Base-by-base conservation (phyloP, 1,140 invertebrate species). In the Andrena cerasifolii region DNA sequence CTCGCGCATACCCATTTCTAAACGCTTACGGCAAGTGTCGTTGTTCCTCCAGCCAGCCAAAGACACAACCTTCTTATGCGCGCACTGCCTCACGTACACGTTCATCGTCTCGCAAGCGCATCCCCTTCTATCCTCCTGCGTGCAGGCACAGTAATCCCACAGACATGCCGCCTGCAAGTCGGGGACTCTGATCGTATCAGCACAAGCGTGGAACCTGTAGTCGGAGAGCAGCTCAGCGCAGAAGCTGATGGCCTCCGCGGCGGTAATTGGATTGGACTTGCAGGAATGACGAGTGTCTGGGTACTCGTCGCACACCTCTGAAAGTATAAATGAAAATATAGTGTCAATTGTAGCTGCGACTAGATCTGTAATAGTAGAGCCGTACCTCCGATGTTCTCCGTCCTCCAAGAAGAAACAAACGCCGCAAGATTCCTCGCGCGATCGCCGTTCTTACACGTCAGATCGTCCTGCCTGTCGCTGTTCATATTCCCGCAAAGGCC, bases 401-500 rank as follows among this genome's bases (percentile, higher is more conserved):
- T 92, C 86, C 95, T 94, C 96, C 96, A 97, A 24, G 94, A 94
- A 21, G 94, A 93, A 2, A 94, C 94, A 80, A 96, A 95, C 14
- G 93, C 92, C 0, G 91, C 86, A 36, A 93, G 89, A 77, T 90
- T 94, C 67, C 88, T 92, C 0, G 92, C 91, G 5, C 86, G 73
- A 14, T 84, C 91, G 2, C 95, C 94, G 70, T 95, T 94, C 84
- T 93, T 94, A 0, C 93, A 94, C 21, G 91, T 89, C 51, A 97
- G 93, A 90, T 98, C 97, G 85, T 97, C 96, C 6, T 90, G 89
- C 4, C 89, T 86, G 78, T 95, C 92, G 0, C 96, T 96, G 90
- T 98, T 96, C 68, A 97, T 93, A 5, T 91, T 93, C 0, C 97
- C 97, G 88, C 97, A 98, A 0, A 98, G 90, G 56, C 97, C 97